Percentiles rank a stretch among this genome's conserved stretches.
Conservation (phyloP, 2,888 invertebrate species). For the Erannis defoliaria region DNA sequence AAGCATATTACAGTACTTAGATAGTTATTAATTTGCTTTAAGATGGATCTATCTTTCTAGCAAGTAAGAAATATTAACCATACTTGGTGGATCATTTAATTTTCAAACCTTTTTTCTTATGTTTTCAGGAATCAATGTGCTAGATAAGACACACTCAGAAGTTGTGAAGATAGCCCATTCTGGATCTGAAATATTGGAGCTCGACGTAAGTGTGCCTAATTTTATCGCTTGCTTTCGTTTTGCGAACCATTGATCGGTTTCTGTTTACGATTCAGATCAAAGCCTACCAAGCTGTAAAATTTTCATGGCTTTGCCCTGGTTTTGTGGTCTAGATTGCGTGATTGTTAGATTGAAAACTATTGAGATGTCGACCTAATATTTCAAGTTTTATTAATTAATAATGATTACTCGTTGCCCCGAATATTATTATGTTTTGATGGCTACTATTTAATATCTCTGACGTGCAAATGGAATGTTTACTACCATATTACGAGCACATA, state of each 20-base stretch:
- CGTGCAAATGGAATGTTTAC: no score
- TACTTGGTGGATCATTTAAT: background rate
- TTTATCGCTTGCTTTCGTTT: constrained; percentile 10
- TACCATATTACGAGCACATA: no score
- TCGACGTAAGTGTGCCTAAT: constrained; percentile 87
- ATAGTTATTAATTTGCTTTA: no score
- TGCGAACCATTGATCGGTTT: constrained; percentile 10
- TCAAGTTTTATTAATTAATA: no score
- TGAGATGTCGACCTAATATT: background rate
- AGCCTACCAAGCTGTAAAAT: constrained; percentile 19
- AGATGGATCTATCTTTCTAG: no score
- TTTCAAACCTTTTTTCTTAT: constrained; percentile 1
- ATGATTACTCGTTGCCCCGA: no score
- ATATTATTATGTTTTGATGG: no score
- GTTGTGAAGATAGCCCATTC: constrained; percentile 97
- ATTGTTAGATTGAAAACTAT: constrained; percentile 9
- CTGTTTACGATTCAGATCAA: constrained; percentile 24
- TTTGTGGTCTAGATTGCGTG: constrained; percentile 20
- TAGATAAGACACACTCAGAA: constrained; percentile 97
- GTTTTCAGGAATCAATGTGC: constrained; percentile 90
- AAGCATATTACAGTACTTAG: no score
- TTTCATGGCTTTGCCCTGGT: constrained; percentile 21
- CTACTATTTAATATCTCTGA: no score
- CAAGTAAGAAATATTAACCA: no score
- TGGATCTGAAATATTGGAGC: constrained; percentile 93